Percentiles rank a stretch among this genome's conserved stretches.
Evolutionary conservation across 1,140 invertebrate species (phyloP).

Genomic region (Drosophila watanabei): DNA sequence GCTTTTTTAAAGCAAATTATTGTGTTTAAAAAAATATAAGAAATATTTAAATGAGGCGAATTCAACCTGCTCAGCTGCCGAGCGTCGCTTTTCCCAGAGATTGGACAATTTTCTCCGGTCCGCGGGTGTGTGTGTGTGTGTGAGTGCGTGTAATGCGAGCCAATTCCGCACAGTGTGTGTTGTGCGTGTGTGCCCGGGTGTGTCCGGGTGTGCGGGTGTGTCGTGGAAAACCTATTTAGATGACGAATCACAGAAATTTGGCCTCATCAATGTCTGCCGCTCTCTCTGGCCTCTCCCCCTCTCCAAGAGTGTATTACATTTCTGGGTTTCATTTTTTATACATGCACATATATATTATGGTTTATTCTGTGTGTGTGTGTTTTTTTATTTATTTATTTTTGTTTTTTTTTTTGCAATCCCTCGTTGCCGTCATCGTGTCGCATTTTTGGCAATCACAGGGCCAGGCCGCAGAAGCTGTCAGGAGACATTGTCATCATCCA

Average conservation of each 20-base stretch:
- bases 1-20: neutral
- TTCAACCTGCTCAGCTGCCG: conserved; percentile 22
- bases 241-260: conserved; percentile 84
- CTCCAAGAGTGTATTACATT: conserved; percentile 76
- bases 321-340: conserved; percentile 59
- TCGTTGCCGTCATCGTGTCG: conserved; percentile 75
- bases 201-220: conserved; percentile 37
- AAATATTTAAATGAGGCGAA: conserved; percentile 4
- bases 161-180: conserved; percentile 56
- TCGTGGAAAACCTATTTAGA: conserved; percentile 74
- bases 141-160: conserved; percentile 64
- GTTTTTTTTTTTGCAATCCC: conserved; percentile 65
- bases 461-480: conserved; percentile 69
- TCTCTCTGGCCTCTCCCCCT: conserved; percentile 7
- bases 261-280: conserved; percentile 77
- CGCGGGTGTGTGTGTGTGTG: conserved; percentile 18
- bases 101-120: conserved; percentile 38
- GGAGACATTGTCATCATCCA: conserved; percentile 80
- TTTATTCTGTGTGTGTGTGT: conserved; percentile 1
- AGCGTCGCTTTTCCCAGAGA: conserved; percentile 40
- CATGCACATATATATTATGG: conserved; percentile 28
- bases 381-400: conserved; percentile 17
- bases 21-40: neutral
- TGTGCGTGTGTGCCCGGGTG: conserved; percentile 24
- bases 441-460: conserved; percentile 82